phyloP scores from a whole-genome alignment of 2,888 invertebrate genomes.

The Agrotis exclamationis region DNA sequence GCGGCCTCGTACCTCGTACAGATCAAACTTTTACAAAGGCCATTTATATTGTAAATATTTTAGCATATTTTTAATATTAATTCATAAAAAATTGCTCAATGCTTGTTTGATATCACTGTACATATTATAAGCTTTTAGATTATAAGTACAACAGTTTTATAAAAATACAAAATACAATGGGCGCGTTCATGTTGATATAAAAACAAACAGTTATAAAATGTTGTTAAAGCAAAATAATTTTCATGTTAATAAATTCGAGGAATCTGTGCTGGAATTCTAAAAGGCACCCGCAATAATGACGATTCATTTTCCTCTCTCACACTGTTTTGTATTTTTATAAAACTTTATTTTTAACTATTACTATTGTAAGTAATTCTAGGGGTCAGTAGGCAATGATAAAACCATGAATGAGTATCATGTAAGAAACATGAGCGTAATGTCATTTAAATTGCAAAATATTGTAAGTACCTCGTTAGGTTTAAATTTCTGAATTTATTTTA shows the following conservation, averaged over 20 bases:
- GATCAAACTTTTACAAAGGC: conserved; percentile 61
- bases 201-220: neutral
- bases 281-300: neutral
- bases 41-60: conserved; percentile 68
- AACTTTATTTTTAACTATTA: conserved; percentile 38
- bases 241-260: neutral
- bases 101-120: conserved; percentile 71
- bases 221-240: neutral
- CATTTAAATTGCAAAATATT: conserved; percentile 31
- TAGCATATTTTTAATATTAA: conserved; percentile 63
- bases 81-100: conserved; percentile 77
- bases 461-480: conserved; percentile 33
- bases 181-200: neutral
- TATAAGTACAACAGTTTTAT: conserved; percentile 51
- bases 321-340: conserved; percentile 57
- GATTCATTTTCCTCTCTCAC: neutral
- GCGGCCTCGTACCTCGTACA: conserved; percentile 40
- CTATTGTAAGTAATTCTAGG: conserved; percentile 52
- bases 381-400: conserved; percentile 41
- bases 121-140: conserved; percentile 64
- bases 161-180: conserved; percentile 55
- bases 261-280: neutral
- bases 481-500: conserved; percentile 22
- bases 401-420: neutral
- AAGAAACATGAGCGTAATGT: neutral